Base-by-base conservation (phyloP, 1,140 invertebrate genomes). In the Orius insidiosus region DNA sequence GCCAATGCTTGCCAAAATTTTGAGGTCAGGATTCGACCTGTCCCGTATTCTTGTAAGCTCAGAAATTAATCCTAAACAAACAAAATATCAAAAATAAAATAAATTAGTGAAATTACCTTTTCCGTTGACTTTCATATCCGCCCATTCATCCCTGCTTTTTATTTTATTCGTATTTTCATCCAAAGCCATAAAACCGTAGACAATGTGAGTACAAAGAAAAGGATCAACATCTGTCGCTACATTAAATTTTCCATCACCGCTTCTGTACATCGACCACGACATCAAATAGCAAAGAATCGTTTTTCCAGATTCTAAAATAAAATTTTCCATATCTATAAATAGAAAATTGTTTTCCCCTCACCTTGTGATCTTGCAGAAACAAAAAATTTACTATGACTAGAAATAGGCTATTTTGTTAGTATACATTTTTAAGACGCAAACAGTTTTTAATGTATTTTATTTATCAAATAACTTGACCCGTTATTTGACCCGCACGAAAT, bases 111-210 rank as follows among this genome's bases (percentile, higher is more conserved):
- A 13, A 11, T 47, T 50, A 59, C 58, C 53, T 54, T 57, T 59
- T 38, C 79, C 80, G 53, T 80, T 65, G 39, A 81, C 77, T 11
- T 76, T 72, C 8, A 80, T 49, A 52, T 68, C 66, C n/a, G 61
- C 47, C 37, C 56, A 64, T 10, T 60, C 54, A 48, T 69, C 65
- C 1, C 73, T 57, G 40, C 64, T 67, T 42, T 68, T 74, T 32
- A 87, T 82, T n/a, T 64, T 68, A 52, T 69, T 68, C 1, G 71
- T 66, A 1, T 60, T 63, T 2, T 67, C 64, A 53, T 85, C 72
- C 9, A 88, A 58, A 0, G 85, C 84, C 9, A 81, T 84, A 60
- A 92, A 93, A 3, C 83, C 75, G 55, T 93, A 92, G 13, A 92
- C 76, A 9, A 90, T 60, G 57, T 93, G 86, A 0, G 86, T 89